Evolutionary conservation across 1,140 invertebrate species (phyloP), one percentile per base, ranked within the genome.

Genomic region (Macrostomum lignano): DNA sequence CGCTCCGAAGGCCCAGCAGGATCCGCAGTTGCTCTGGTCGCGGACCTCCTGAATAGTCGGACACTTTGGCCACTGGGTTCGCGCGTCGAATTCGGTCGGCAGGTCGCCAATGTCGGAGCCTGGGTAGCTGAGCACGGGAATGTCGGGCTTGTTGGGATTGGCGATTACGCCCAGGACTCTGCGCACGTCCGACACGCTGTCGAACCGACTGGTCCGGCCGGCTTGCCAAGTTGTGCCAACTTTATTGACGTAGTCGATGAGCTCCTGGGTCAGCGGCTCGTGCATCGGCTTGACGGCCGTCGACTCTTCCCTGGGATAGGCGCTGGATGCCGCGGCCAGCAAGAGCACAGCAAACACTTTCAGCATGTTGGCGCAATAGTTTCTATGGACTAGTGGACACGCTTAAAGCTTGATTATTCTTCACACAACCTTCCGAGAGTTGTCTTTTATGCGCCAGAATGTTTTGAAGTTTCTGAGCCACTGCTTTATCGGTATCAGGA

Each of bases 191-290:
- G 9, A 5, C 14, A 28, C 9, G 19, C 3, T 5, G 15, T 28
- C 3, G 19, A 28, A 28, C 19, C 26, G 3, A 28, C 3, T 28
- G 15, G 26, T 28, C 5, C 14, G 26, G 9, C 3, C 26, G 19
- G 26, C 26, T 28, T 28, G 7, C 26, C 26, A 28, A 5, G 26
- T 28, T 5, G 26, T 28, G 31, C 69, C 26, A 28, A 28, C 26
- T 15, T 28, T 15, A 9, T 28, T 28, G 3, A 28, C 26, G 19
- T 28, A 28, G 9, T 28, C 19, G 19, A 28, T 28, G 7, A 28
- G 26, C 15, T 28, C 26, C 7, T 15, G 19, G 15, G 26, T 15
- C 3, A 28, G 9, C 19, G 26, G 26, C 4, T 14, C 15, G 19
- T 28, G 26, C 15, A 28, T 28, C 5, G 26, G 26, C 15, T 15